Evolutionary conservation across 2,113 vertebrate species (phyloP).

Genomic region (Chinchilla lanigera): DNA sequence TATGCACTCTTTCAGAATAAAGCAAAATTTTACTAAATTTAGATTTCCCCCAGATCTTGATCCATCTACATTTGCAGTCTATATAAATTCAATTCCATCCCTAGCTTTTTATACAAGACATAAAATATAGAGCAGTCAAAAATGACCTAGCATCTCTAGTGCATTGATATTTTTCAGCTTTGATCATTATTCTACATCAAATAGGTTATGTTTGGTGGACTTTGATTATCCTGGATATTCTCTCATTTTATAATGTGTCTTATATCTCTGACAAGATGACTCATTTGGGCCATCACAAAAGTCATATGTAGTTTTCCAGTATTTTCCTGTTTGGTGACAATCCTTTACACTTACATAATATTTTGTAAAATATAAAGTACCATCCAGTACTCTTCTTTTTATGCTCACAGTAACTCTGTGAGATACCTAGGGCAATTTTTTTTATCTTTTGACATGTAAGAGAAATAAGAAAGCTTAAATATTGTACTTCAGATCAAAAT

Average conservation of each 20-base stretch:
- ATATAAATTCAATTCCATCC: constrained; percentile 44
- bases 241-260: constrained; percentile 52
- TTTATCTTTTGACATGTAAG: background rate
- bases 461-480: constrained; percentile 48
- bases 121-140: constrained; percentile 67
- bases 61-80: constrained; percentile 55
- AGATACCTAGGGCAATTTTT: background rate
- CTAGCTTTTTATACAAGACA: constrained; percentile 38
- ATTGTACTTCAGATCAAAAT: constrained; percentile 19
- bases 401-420: background rate
- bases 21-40: constrained; percentile 69
- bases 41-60: constrained; percentile 29
- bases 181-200: constrained; percentile 34
- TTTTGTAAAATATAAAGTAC: background rate
- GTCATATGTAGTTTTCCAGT: background rate
- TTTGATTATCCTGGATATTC: background rate
- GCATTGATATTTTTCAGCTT: constrained; percentile 37
- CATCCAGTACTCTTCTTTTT: background rate
- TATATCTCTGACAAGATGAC: background rate
- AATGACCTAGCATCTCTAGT: background rate
- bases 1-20: constrained; percentile 53
- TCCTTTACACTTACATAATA: background rate
- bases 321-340: constrained; percentile 2
- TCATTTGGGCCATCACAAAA: background rate
- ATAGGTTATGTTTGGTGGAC: constrained; percentile 26